Conservation (phyloP, 2,113 vertebrate genomes). For the Ahaetulla prasina region DNA sequence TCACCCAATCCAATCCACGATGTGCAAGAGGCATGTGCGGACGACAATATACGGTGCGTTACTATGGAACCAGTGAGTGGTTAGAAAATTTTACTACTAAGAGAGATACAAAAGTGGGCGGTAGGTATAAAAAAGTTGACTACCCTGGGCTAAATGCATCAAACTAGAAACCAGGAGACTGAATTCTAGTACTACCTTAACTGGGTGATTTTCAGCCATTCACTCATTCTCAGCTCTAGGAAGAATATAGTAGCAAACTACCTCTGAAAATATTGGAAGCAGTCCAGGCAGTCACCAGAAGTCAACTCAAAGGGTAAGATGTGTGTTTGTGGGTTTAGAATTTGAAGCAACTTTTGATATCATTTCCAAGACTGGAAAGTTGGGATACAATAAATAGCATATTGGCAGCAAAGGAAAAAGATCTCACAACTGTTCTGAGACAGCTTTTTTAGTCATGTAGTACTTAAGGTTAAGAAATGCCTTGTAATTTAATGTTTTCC, state of each 20-base stretch:
- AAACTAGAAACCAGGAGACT: neutral
- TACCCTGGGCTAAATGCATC: neutral
- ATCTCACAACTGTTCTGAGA: neutral
- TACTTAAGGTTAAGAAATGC: neutral
- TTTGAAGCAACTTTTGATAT: neutral
- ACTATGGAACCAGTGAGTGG: no score
- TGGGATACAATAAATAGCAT: neutral
- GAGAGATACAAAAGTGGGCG: no score
- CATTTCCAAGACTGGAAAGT: neutral
- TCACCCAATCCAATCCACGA: no score
- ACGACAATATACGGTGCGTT: no score
- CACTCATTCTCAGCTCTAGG: neutral
- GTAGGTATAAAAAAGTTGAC: no score
- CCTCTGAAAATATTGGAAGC: neutral
- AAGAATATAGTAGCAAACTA: neutral
- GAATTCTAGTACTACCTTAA: neutral
- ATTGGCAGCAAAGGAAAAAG: neutral
- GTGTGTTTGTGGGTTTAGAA: neutral
- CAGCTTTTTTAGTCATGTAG: neutral
- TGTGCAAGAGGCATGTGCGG: no score
- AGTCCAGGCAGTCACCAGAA: neutral
- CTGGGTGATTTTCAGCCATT: neutral
- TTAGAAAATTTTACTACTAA: no score
- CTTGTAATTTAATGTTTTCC: neutral
- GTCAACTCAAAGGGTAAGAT: neutral